A percentile compares a stretch with the other conserved stretches of the same genome.
phyloP scores from a whole-genome alignment of 2,113 vertebrate genomes.

The Mystacornis crossleyi region DNA sequence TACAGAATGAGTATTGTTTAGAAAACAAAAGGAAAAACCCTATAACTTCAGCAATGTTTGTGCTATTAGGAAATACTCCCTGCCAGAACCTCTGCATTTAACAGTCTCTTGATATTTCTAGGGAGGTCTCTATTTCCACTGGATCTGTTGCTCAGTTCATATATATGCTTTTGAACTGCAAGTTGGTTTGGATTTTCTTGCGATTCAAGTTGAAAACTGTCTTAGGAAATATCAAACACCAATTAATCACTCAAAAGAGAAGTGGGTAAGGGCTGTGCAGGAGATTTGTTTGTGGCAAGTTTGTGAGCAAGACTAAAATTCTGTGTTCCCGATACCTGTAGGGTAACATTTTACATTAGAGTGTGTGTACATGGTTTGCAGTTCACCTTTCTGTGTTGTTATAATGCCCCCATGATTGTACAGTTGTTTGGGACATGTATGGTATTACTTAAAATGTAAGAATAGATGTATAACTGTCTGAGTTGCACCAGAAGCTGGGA shows the following conservation, averaged over 20 bases:
- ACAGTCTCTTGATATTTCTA: not conserved
- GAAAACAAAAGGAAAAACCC: not conserved
- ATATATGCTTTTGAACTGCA: not conserved
- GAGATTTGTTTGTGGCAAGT: not conserved
- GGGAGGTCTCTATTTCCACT: not conserved
- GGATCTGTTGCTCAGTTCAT: not conserved
- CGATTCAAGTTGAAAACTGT: not conserved
- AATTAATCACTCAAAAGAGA: not conserved
- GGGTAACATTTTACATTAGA: not conserved
- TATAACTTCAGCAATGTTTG: not conserved
- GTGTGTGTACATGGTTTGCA: not conserved
- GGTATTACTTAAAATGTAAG: not conserved
- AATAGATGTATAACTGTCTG: not conserved
- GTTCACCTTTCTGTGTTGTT: not conserved
- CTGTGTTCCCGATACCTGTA: not conserved
- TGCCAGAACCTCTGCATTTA: not conserved
- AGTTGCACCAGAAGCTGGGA: not conserved
- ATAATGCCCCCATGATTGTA: not conserved
- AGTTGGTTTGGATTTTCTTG: not conserved
- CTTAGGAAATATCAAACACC: not conserved
- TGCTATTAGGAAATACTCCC: not conserved
- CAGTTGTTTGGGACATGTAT: not conserved
- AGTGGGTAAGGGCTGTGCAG: not conserved
- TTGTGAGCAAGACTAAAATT: not conserved
- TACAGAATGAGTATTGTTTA: not conserved